These are phyloP conservation scores for Sipunculus nudus DNA, from an alignment of 2,888 invertebrate genomes.

Conservation along the genomic window DNA sequence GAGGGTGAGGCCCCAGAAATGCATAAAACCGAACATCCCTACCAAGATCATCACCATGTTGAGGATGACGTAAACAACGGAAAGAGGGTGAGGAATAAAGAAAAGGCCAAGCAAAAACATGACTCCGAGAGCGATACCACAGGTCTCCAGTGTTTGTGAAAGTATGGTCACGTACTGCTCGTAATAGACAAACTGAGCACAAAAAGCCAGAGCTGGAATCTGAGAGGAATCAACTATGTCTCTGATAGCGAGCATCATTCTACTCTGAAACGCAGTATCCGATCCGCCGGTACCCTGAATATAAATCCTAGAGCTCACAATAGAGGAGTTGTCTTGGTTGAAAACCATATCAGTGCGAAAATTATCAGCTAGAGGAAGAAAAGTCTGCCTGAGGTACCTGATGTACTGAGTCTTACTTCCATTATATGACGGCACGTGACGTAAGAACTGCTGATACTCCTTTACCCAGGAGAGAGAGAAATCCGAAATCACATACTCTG, in stretches of 20 bases:
- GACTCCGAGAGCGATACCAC: slow-evolving; percentile 48
- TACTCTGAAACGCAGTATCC: slow-evolving; percentile 71
- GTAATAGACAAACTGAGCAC: slow-evolving; percentile 45
- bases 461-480: slow-evolving; percentile 28
- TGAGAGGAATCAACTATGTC: slow-evolving; percentile 39
- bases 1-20: slow-evolving; percentile 47
- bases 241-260: slow-evolving; percentile 47
- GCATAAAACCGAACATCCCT: slow-evolving; percentile 52
- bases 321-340: slow-evolving; percentile 65
- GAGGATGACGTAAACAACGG: slow-evolving; percentile 44
- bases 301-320: slow-evolving; percentile 84
- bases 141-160: slow-evolving; percentile 49
- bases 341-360: slow-evolving; percentile 25
- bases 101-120: slow-evolving; percentile 49
- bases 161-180: slow-evolving; percentile 54
- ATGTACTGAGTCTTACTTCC: no score
- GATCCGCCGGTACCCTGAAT: slow-evolving; percentile 89
- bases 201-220: slow-evolving; percentile 43
- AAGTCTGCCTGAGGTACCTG: slow-evolving; percentile 2
- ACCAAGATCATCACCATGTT: slow-evolving; percentile 49
- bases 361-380: slow-evolving; percentile 4
- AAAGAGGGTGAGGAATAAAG: slow-evolving; percentile 51
- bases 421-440: no score
- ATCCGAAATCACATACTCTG: not conserved
- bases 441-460: slow-evolving; percentile 8